Percentiles rank a stretch among this genome's conserved stretches.
Conservation (phyloP, 2,113 vertebrate species). For the Columbina picui region DNA sequence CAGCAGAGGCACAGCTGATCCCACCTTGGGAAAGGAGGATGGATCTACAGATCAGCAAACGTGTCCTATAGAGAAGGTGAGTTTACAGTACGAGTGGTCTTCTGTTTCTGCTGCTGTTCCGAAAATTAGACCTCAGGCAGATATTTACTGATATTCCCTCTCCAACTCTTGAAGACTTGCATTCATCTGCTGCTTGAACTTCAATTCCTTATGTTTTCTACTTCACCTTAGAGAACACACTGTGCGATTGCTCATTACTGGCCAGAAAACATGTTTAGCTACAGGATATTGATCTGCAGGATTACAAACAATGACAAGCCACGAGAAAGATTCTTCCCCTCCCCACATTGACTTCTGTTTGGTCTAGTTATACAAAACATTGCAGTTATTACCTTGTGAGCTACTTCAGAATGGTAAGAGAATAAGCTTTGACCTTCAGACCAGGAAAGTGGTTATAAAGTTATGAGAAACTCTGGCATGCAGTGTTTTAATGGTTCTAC, state of each 20-base stretch:
- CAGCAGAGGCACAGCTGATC: not conserved
- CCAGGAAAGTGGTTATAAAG: not conserved
- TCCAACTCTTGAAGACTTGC: not conserved
- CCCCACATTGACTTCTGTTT: not conserved
- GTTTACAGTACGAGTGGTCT: not conserved
- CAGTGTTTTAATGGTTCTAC: not conserved
- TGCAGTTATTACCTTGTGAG: not conserved
- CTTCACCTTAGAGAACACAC: not conserved
- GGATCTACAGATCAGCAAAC: not conserved
- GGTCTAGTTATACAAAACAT: not conserved
- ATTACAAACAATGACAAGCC: not conserved
- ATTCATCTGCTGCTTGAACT: not conserved
- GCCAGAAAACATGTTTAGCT: not conserved
- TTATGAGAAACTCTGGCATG: not conserved
- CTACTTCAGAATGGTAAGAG: not conserved
- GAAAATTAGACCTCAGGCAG: not conserved
- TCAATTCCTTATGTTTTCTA: not conserved
- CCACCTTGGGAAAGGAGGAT: not conserved
- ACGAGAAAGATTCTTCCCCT: not conserved
- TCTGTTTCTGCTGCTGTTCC: not conserved
- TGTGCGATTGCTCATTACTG: not conserved
- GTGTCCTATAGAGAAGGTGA: fast-evolving
- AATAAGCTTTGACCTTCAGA: not conserved
- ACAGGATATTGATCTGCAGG: not conserved
- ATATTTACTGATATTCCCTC: not conserved